phyloP scores from a whole-genome alignment of 2,888 invertebrate species.

The Desoria tigrina region DNA sequence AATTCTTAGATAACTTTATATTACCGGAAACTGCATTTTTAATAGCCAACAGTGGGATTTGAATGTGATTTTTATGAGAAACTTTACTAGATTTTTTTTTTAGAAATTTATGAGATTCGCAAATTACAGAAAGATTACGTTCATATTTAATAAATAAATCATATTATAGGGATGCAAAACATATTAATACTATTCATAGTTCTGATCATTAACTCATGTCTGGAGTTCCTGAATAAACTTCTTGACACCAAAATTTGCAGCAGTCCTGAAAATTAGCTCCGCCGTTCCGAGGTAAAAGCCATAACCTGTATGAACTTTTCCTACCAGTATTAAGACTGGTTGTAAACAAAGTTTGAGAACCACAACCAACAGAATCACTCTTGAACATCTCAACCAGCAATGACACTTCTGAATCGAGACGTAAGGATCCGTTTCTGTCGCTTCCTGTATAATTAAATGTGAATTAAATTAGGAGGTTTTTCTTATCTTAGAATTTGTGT shows the following conservation, averaged over 20 bases:
- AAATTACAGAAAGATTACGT: too few relatives aligned
- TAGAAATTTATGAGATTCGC: too few relatives aligned
- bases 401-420: constrained; percentile 46
- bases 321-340: constrained; percentile 29
- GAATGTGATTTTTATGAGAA: too few relatives aligned
- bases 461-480: background rate
- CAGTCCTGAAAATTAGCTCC: constrained; percentile 41
- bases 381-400: constrained; percentile 45
- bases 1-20: too few relatives aligned
- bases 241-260: constrained; percentile 38
- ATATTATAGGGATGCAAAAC: too few relatives aligned
- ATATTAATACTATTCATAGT: too few relatives aligned
- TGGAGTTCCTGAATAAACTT: constrained; percentile 46
- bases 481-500: too few relatives aligned
- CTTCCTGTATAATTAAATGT: constrained; percentile 33
- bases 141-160: too few relatives aligned
- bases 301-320: constrained; percentile 25
- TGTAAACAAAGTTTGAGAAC: constrained; percentile 39
- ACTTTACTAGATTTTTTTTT: too few relatives aligned
- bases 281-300: constrained; percentile 31
- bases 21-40: too few relatives aligned
- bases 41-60: too few relatives aligned
- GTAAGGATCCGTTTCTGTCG: constrained; percentile 45
- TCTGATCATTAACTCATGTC: background rate
- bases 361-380: constrained; percentile 34